phyloP scores from a whole-genome alignment of 2,888 invertebrate species.

The Mythimna albipuncta region DNA sequence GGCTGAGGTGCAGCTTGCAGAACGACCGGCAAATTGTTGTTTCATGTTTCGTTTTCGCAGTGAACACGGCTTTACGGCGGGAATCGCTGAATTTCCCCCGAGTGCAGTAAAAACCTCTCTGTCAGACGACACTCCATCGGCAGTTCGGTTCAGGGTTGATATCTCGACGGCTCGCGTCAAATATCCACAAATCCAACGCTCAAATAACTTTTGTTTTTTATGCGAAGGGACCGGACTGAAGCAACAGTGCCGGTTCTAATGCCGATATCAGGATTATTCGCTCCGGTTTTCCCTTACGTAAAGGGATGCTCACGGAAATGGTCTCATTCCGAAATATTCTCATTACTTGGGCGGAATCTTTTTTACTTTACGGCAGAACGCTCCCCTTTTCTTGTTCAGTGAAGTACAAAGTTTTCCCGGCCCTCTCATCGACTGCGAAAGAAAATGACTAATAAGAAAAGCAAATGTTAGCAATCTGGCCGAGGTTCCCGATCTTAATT shows the following conservation, averaged over 20 bases:
- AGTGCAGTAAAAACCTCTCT: slow-evolving; percentile 83
- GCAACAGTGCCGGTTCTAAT: slow-evolving; percentile 70
- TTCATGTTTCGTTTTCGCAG: slow-evolving; percentile 74
- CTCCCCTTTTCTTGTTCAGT: slow-evolving; percentile 81
- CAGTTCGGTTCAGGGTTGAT: slow-evolving; percentile 81
- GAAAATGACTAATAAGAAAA: slow-evolving; percentile 85
- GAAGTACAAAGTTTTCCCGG: slow-evolving; percentile 80
- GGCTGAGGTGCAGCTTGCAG: slow-evolving; percentile 69
- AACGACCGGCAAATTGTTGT: slow-evolving; percentile 77
- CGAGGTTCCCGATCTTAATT: slow-evolving; percentile 79
- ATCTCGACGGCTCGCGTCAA: slow-evolving; percentile 73
- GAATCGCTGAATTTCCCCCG: slow-evolving; percentile 87
- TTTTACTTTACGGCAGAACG: slow-evolving; percentile 80
- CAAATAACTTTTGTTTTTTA: slow-evolving; percentile 79
- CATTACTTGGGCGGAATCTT: slow-evolving; percentile 84
- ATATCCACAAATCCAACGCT: slow-evolving; percentile 76
- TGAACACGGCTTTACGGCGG: slow-evolving; percentile 77
- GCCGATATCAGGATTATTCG: slow-evolving; percentile 77
- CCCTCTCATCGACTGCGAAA: slow-evolving; percentile 76
- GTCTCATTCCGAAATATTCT: slow-evolving; percentile 82
- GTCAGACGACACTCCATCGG: slow-evolving; percentile 79
- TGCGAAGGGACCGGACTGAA: slow-evolving; percentile 69
- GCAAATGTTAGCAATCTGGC: slow-evolving; percentile 83
- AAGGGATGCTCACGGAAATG: slow-evolving; percentile 76
- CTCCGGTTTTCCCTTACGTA: slow-evolving; percentile 70